Percentiles rank a stretch among this genome's conserved stretches.
Evolutionary conservation across 2,888 invertebrate genomes (phyloP).

Genomic region (Phytoseiulus persimilis): DNA sequence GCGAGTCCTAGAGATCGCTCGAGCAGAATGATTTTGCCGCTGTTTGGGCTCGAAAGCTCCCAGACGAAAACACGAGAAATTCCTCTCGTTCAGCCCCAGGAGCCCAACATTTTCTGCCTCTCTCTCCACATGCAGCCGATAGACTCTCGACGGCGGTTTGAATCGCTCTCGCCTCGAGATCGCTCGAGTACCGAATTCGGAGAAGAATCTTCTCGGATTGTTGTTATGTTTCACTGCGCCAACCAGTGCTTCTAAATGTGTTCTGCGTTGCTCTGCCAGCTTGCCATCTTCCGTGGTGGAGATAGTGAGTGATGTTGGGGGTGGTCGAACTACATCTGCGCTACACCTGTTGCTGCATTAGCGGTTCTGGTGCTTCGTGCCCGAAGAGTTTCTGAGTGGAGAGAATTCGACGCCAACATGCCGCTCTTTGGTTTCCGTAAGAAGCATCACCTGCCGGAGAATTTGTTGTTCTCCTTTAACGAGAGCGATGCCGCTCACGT

Average conservation of each 20-base stretch:
- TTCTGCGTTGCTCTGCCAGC: too few species aligned
- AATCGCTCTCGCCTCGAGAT: background rate
- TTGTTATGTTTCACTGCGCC: background rate
- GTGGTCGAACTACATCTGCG: background rate
- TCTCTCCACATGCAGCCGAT: background rate
- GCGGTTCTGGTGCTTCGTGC: background rate
- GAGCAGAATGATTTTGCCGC: background rate
- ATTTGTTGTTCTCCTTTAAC: slow-evolving; percentile 24
- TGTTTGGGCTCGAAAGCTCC: background rate
- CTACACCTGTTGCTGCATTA: background rate
- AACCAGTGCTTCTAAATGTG: too few species aligned
- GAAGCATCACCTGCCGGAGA: slow-evolving; percentile 12
- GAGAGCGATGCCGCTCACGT: background rate
- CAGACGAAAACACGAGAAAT: background rate
- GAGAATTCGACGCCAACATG: background rate
- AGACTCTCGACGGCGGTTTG: background rate
- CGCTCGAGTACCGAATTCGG: background rate
- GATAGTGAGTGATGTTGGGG: too few species aligned
- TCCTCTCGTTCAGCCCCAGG: background rate
- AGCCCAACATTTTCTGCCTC: background rate
- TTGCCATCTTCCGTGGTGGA: too few species aligned
- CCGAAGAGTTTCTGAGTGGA: background rate
- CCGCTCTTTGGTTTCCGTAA: background rate
- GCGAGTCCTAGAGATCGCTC: too few species aligned
- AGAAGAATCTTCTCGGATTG: background rate